Conservation (phyloP, 2,888 invertebrate species). For the Noctua comes region DNA sequence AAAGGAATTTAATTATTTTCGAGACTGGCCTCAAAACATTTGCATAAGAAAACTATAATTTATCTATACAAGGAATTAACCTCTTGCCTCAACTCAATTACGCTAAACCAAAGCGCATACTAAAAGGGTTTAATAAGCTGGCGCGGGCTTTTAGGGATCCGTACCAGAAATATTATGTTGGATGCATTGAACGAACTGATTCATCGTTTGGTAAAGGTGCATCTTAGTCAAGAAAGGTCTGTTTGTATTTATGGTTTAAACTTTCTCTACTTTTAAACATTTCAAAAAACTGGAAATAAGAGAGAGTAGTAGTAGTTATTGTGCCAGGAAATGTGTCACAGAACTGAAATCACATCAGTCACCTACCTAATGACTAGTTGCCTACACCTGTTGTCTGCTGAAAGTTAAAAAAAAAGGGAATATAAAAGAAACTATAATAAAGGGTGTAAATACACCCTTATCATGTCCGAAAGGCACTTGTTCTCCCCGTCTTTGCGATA, state of each 20-base stretch:
- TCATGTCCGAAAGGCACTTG: too few relatives aligned
- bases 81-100: constrained; percentile 87
- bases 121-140: constrained; percentile 88
- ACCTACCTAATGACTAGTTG: too few relatives aligned
- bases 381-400: too few relatives aligned
- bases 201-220: not conserved
- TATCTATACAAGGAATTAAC: constrained; percentile 88
- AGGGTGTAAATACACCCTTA: too few relatives aligned
- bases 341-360: too few relatives aligned
- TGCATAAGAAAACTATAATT: constrained; percentile 89
- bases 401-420: too few relatives aligned
- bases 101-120: constrained; percentile 84
- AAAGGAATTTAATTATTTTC: constrained; percentile 88
- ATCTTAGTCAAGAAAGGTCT: not conserved
- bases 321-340: too few relatives aligned
- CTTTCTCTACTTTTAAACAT: not conserved
- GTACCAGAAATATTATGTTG: not conserved
- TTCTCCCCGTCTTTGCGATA: too few relatives aligned
- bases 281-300: not conserved
- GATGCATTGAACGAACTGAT: not conserved
- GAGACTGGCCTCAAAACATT: constrained; percentile 81
- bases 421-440: too few relatives aligned
- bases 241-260: not conserved
- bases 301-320: too few relatives aligned
- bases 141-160: constrained; percentile 62